phyloP scores from a whole-genome alignment of 2,113 vertebrate genomes.

The Capreolus pygargus region DNA sequence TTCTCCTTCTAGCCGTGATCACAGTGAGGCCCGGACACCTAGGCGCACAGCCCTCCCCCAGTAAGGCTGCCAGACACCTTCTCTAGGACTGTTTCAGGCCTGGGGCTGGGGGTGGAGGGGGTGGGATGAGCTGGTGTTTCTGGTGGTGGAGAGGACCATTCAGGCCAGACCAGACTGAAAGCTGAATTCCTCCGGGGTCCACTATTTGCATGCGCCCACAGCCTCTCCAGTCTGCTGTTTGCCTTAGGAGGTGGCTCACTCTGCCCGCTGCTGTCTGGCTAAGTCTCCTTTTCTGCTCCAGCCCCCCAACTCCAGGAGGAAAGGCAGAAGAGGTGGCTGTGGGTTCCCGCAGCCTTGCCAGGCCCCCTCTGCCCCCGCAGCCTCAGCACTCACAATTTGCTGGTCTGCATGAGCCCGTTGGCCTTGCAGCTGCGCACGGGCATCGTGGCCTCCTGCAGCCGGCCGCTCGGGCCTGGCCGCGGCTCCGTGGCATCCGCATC shows the following conservation, averaged over 20 bases:
- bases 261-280: background rate
- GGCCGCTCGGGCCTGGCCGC: conserved; percentile 86
- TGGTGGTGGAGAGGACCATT: background rate
- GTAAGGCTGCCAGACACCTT: background rate
- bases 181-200: background rate
- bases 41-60: background rate
- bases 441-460: conserved; percentile 83
- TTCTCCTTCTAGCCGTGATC: background rate
- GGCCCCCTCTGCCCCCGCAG: fast-evolving
- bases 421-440: conserved; percentile 76
- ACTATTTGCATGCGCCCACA: background rate
- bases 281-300: background rate
- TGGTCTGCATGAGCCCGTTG: conserved; percentile 88
- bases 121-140: background rate
- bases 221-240: background rate
- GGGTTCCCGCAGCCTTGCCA: background rate
- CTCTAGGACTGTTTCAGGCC: fast-evolving
- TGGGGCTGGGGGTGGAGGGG: fast-evolving
- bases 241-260: background rate
- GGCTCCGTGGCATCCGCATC: conserved; percentile 85
- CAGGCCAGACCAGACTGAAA: background rate
- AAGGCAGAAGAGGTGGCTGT: background rate
- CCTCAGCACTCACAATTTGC: conserved; percentile 81
- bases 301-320: background rate
- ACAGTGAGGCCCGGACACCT: background rate